Conservation (phyloP, 2,113 vertebrate genomes). For the Elephas maximus region DNA sequence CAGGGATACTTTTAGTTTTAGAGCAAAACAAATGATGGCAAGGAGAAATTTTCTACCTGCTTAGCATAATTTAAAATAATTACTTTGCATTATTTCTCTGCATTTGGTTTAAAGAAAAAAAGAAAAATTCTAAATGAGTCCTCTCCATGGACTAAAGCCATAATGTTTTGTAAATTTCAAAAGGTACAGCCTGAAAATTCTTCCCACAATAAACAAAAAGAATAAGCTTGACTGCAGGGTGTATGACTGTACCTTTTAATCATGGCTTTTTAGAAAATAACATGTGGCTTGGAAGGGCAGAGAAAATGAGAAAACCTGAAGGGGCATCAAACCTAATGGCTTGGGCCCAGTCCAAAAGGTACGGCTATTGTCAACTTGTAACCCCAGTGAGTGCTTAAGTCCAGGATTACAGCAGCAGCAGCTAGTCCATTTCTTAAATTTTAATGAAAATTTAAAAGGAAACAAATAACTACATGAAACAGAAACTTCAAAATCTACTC, state of each 20-base stretch:
- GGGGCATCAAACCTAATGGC: neutral
- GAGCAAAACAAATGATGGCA: slow-evolving; percentile 35
- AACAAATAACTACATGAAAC: slow-evolving; percentile 44
- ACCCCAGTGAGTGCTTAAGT: neutral
- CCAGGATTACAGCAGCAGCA: neutral
- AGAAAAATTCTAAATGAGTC: slow-evolving; percentile 47
- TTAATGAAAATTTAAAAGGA: slow-evolving; percentile 34
- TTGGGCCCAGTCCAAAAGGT: neutral
- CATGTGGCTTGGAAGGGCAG: slow-evolving; percentile 42
- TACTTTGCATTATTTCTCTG: slow-evolving; percentile 21
- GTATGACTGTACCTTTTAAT: slow-evolving; percentile 49
- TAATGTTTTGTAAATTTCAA: slow-evolving; percentile 38
- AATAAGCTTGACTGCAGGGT: neutral
- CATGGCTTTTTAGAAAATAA: slow-evolving; percentile 16
- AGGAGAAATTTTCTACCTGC: neutral
- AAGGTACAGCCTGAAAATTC: slow-evolving; percentile 49
- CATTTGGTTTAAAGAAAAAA: neutral
- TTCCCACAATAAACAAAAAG: slow-evolving; percentile 55
- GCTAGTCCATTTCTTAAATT: slow-evolving; percentile 52
- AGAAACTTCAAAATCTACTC: slow-evolving; percentile 31
- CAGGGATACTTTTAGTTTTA: neutral
- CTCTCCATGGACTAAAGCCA: neutral
- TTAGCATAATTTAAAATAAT: slow-evolving; percentile 52
- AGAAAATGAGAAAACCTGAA: slow-evolving; percentile 50
- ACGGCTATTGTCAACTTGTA: neutral